These are phyloP conservation scores for Diabrotica balteata DNA, from an alignment of 2,888 invertebrate species.

Conservation along the genomic window DNA sequence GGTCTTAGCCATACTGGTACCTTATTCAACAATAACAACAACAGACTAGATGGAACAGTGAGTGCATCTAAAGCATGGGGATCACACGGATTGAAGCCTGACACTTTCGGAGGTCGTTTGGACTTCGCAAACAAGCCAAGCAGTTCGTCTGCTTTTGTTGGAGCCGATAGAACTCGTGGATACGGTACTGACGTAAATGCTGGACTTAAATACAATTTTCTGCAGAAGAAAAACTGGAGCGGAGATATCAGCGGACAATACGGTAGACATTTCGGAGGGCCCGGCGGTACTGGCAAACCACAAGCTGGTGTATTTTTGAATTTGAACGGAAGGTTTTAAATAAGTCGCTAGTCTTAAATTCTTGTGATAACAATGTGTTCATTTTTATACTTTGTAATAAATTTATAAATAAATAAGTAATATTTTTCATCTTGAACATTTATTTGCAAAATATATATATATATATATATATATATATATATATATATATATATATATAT, in stretches of 20 bases:
- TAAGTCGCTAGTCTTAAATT: not conserved
- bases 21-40: constrained; percentile 40
- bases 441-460: too few relatives aligned
- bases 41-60: constrained; percentile 44
- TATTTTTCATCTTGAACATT: too few relatives aligned
- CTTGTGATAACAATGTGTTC: not conserved
- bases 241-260: constrained; percentile 45
- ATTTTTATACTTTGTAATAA: constrained; percentile 1
- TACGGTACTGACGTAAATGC: constrained; percentile 46
- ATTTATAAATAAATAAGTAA: not conserved
- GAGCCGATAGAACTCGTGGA: constrained; percentile 40
- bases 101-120: constrained; percentile 44
- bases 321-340: constrained; percentile 31
- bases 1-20: constrained; percentile 42
- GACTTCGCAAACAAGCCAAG: constrained; percentile 46
- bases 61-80: constrained; percentile 43
- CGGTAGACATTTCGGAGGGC: constrained; percentile 45
- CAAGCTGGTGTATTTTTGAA: constrained; percentile 35
- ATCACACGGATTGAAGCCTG: constrained; percentile 43
- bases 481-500: too few relatives aligned
- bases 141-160: constrained; percentile 41
- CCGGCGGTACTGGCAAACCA: constrained; percentile 43
- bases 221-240: constrained; percentile 38
- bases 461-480: too few relatives aligned
- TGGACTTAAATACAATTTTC: constrained; percentile 42